Evolutionary conservation across 1,140 invertebrate genomes (phyloP).

Genomic region (Megalopta genalis): DNA sequence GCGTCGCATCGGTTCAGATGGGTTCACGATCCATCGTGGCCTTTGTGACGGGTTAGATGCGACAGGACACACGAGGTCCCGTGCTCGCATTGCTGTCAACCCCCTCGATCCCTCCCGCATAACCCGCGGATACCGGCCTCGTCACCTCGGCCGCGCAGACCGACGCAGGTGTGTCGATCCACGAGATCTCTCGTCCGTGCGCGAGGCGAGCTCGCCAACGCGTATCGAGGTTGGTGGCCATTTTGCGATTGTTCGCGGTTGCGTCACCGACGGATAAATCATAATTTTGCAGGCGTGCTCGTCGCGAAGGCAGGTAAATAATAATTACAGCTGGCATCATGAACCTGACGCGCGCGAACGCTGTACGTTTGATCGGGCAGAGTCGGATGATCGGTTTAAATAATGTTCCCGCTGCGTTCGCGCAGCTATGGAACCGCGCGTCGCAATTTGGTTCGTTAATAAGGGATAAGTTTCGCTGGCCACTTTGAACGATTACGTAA

Average conservation of each 20-base stretch:
- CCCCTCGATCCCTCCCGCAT: not conserved
- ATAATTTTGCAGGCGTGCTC: not conserved
- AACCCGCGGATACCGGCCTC: too few relatives aligned
- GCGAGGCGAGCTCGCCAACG: too few relatives aligned
- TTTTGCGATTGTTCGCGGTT: constrained; percentile 28
- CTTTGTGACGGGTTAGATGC: constrained; percentile 25
- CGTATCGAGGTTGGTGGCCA: not conserved
- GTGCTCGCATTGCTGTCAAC: constrained; percentile 31
- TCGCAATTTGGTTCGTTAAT: too few relatives aligned
- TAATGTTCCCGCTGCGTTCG: not conserved
- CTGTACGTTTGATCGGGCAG: too few relatives aligned
- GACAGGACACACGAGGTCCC: constrained; percentile 36
- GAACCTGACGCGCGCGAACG: not conserved
- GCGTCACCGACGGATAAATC: not conserved
- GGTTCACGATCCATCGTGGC: constrained; percentile 29
- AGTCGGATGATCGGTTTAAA: not conserved
- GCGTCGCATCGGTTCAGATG: constrained; percentile 1
- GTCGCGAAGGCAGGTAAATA: not conserved
- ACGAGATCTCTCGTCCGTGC: not conserved
- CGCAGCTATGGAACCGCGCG: too few relatives aligned
- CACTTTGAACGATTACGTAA: too few relatives aligned
- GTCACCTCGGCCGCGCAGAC: too few relatives aligned
- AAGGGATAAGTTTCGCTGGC: too few relatives aligned
- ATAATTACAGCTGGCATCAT: not conserved
- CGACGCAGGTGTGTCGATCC: not conserved